Evolutionary conservation across 2,888 invertebrate genomes (phyloP).

Genomic region (Eristalis intricaria): DNA sequence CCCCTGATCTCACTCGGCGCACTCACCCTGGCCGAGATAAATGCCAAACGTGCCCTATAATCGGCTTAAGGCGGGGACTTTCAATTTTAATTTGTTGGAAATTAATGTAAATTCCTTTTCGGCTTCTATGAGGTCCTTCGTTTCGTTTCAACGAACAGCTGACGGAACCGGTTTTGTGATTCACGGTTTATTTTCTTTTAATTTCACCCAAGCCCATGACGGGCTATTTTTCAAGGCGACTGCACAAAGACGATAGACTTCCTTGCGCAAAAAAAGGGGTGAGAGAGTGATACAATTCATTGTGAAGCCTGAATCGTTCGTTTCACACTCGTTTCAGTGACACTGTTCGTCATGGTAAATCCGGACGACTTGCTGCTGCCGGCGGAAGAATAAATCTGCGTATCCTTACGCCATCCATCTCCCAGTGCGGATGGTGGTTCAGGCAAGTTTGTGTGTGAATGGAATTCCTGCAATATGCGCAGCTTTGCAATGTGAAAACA

Average conservation of each 20-base stretch:
- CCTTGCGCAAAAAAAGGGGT: background rate
- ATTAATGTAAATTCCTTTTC: conserved; percentile 63
- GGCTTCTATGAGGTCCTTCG: background rate
- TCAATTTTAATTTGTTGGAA: conserved; percentile 68
- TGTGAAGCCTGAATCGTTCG: conserved; percentile 3
- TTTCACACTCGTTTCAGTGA: conserved; percentile 6
- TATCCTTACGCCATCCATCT: conserved; percentile 12
- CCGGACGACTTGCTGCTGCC: conserved; percentile 7
- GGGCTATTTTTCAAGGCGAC: background rate
- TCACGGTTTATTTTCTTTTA: conserved; percentile 52
- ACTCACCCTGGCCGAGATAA: conserved; percentile 8
- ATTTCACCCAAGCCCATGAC: conserved; percentile 16
- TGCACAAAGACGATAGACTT: conserved; percentile 4
- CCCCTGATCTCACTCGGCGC: background rate
- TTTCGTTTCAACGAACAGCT: background rate
- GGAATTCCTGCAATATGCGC: conserved; percentile 39
- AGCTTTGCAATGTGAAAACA: conserved; percentile 26
- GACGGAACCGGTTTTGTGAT: conserved; percentile 46
- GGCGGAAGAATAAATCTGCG: conserved; percentile 36
- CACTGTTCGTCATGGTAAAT: conserved; percentile 45
- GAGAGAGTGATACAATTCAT: background rate
- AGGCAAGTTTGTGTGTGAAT: background rate
- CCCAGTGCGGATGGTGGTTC: conserved; percentile 9
- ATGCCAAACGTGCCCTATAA: conserved; percentile 48
- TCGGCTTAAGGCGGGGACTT: conserved; percentile 56